A percentile compares a stretch with the other conserved stretches of the same genome.
These are phyloP conservation scores for Lottia gigantea DNA, from an alignment of 2,888 invertebrate genomes.

Conservation along the genomic window DNA sequence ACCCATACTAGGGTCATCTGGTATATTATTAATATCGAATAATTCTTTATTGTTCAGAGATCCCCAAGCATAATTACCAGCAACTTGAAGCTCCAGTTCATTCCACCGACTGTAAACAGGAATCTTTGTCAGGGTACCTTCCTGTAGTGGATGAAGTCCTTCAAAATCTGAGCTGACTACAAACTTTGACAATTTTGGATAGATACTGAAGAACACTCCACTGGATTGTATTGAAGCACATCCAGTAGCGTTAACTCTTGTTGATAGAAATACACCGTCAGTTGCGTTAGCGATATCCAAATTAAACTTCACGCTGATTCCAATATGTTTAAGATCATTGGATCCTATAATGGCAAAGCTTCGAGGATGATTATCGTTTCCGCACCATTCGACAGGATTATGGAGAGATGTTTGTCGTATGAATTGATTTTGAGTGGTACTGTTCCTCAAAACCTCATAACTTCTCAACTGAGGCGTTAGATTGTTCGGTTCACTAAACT, in stretches of 20 bases:
- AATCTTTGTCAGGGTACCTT: background rate
- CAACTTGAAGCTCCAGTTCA: background rate
- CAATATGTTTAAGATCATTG: conserved; percentile 46
- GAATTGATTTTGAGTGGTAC: conserved; percentile 34
- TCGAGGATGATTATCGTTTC: conserved; percentile 31
- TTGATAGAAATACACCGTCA: conserved; percentile 11
- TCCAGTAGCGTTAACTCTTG: conserved; percentile 9
- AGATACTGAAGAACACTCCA: conserved; percentile 10
- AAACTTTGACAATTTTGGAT: conserved; percentile 2
- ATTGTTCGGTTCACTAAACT: conserved; percentile 50
- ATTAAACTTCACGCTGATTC: background rate
- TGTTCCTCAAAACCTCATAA: conserved; percentile 50
- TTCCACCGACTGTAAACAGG: background rate
- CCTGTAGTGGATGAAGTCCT: background rate
- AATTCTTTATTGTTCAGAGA: conserved; percentile 42
- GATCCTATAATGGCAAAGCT: conserved; percentile 58
- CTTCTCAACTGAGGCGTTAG: conserved; percentile 62
- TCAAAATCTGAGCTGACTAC: conserved; percentile 9
- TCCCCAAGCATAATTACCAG: conserved; percentile 35
- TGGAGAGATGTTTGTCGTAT: conserved; percentile 53
- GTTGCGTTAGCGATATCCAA: background rate
- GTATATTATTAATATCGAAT: conserved; percentile 32
- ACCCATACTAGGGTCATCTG: conserved; percentile 40
- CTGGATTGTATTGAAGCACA: conserved; percentile 8
- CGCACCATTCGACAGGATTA: conserved; percentile 59